Conservation (phyloP, 1,140 invertebrate species). For the Heliothis virescens region DNA sequence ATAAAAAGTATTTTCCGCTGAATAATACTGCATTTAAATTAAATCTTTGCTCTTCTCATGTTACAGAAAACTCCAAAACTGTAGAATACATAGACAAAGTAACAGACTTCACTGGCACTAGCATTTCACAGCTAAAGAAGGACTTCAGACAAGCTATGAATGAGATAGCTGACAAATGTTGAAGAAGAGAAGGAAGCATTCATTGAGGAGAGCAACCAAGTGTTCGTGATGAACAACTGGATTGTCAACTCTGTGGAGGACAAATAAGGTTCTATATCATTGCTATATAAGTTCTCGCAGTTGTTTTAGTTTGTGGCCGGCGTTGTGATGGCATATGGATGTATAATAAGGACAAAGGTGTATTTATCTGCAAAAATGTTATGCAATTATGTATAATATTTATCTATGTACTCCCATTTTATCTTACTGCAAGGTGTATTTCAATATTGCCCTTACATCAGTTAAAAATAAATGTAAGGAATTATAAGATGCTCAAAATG, state of each 20-base stretch:
- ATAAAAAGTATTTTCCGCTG: background rate
- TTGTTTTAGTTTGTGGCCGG: conserved; percentile 64
- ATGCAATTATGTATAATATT: background rate
- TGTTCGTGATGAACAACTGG: conserved; percentile 91
- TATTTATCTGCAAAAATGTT: background rate
- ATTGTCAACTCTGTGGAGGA: conserved; percentile 90
- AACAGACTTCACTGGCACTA: conserved; percentile 87
- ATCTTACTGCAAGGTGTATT: background rate
- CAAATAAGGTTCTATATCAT: conserved; percentile 76
- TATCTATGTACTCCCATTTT: background rate
- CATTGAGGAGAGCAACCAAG: conserved; percentile 91
- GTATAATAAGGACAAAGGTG: conserved; percentile 14
- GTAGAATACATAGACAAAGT: conserved; percentile 85
- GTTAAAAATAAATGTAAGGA: too few relatives aligned
- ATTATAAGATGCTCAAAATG: too few relatives aligned
- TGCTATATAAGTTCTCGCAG: conserved; percentile 74
- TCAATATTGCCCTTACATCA: too few relatives aligned
- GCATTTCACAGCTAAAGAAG: conserved; percentile 89
- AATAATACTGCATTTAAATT: too few relatives aligned
- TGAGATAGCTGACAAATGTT: conserved; percentile 88
- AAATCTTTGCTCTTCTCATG: background rate
- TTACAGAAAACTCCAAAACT: conserved; percentile 58
- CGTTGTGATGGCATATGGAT: conserved; percentile 66
- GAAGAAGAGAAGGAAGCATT: conserved; percentile 89
- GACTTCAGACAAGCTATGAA: conserved; percentile 90